Percentiles rank a stretch among this genome's conserved stretches.
These are phyloP conservation scores for Zele albiditarsus DNA, from an alignment of 2,888 invertebrate genomes.

Conservation along the genomic window DNA sequence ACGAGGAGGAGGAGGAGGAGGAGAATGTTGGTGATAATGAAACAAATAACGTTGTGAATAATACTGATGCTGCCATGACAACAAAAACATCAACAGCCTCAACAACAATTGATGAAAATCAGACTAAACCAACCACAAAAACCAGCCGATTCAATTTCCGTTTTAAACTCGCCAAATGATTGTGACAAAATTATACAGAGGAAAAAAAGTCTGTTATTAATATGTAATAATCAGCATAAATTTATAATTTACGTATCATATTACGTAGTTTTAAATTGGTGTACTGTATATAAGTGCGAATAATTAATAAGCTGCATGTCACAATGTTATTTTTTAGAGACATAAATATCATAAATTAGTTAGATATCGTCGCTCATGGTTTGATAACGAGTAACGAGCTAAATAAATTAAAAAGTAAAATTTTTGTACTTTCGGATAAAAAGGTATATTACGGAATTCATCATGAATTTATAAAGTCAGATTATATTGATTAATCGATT, in stretches of 20 bases:
- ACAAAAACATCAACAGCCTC: not conserved
- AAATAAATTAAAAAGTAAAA: no score
- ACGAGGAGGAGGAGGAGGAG: conserved; percentile 73
- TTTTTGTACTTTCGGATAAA: no score
- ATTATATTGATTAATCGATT: no score
- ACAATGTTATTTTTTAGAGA: not conserved
- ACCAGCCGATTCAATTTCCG: not conserved
- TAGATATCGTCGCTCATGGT: no score
- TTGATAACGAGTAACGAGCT: no score
- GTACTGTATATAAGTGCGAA: not conserved
- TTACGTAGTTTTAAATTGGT: not conserved
- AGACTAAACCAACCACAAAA: not conserved
- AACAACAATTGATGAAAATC: not conserved
- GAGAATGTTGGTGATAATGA: conserved; percentile 61
- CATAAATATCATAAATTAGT: no score
- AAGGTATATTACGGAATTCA: no score
- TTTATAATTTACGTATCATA: not conserved
- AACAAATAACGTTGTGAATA: conserved; percentile 32
- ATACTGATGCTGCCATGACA: conserved; percentile 41
- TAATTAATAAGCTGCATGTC: not conserved
- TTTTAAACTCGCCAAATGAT: not conserved
- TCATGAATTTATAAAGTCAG: no score
- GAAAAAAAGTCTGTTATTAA: not conserved
- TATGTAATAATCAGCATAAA: not conserved
- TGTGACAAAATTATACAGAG: not conserved